Base-by-base conservation (phyloP, 2,888 invertebrate genomes). In the Altica lythri region DNA sequence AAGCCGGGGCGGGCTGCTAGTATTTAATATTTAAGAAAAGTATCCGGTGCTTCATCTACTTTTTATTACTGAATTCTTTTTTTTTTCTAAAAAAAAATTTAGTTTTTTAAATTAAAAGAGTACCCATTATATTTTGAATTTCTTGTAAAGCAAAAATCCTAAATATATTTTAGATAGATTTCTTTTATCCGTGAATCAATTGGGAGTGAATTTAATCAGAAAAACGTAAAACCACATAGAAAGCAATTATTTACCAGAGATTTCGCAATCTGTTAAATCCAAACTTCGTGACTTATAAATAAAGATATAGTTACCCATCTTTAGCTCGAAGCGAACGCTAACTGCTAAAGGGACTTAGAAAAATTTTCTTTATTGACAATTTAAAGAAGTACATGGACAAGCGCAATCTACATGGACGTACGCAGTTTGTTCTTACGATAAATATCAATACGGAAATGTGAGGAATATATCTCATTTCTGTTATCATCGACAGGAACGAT, bases 251-350 rank as follows among this genome's bases (percentile, higher is more conserved):
- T 63, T 62, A 63, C 57, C 47, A 53, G 60, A 63, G 62, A 66
- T 62, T 66, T 58, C 55, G 63, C 60, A 66, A 66, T 65, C 66
- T 40, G 59, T 55, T 62, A 61, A 55, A 65, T 64, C 62, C 61
- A 47, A 38, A 35, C 48, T 45, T 66, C 68, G 69, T 69, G 69
- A 68, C 66, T 65, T 67, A 68, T 69, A 69, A 69, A 69, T 68
- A 69, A 68, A 68, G 66, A 69, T 69, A 69, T 69, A 68, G 69
- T 68, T 68, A 68, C 67, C 62, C 63, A 68, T 68, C 68, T 65
- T 40, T 48, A 35, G 35, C 46, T 37, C 27, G 25, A 25, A 35
- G 46, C 35, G 46, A 59, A 62, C 60, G 59, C 60, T 65, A 64
- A 65, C 64, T 63, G 63, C 61, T 59, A 37, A 37, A 46, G 22